Base-by-base conservation (phyloP, 2,113 vertebrate genomes). In the Lophotis ruficrista region DNA sequence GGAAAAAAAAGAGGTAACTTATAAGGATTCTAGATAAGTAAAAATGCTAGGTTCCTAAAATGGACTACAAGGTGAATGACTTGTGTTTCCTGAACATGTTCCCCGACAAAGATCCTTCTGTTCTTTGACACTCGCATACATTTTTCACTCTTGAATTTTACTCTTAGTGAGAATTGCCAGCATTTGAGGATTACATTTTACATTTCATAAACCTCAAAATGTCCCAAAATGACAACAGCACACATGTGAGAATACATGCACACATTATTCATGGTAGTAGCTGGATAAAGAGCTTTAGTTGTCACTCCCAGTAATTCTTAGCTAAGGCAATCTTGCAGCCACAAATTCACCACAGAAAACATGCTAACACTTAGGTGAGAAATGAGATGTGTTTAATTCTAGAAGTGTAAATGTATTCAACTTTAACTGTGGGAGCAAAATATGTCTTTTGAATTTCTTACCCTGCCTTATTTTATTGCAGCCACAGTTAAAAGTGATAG, bases 371-470 rank as follows among this genome's bases (percentile, higher is more conserved):
- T 81, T 17, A 85, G 90, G 88, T 4, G 70, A 97, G 81, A 93
- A 84, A 93, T 73, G 65, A 72, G 82, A 94, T 92, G 81, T 86
- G 78, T 91, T 94, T 88, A 73, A 78, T 87, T 93, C 53, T 70
- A 33, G 57, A 93, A 60, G 94, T 96, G 92, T 13, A 86, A 96
- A 96, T 96, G 35, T 82, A 93, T 92, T 82, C 88, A 73, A 18
- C n/a, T 71, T 83, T 12, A 89, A 72, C 86, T 70, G 22, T 86
- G 88, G 66, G 80, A 94, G 90, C 50, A 91, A 84, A 87, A 78
- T 62, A 53, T 58, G 80, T 53, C 87, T 93, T 71, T 77, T 30
- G 19, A 38, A 64, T 82, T 72, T 69, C 31, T 73, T 51, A 27
- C n/a, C 14, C 47, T 48, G 30, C 41, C 64, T 72, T 28, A 13